phyloP scores from a whole-genome alignment of 2,113 vertebrate genomes.

The Nansenia antarctica region DNA sequence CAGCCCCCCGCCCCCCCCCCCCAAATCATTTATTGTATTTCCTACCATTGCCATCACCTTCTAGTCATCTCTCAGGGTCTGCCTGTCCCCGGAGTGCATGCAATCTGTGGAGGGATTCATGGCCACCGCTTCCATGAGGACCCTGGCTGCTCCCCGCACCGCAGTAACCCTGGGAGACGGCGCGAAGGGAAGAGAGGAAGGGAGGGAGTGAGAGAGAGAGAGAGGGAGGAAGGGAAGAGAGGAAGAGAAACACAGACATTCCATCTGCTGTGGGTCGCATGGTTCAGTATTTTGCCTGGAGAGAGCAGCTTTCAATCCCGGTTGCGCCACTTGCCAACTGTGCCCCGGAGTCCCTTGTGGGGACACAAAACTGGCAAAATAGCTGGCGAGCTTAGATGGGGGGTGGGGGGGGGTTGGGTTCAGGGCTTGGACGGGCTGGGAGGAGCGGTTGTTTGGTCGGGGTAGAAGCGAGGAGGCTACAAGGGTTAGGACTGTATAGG shows the following conservation, averaged over 20 bases:
- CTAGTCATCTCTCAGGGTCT: constrained; percentile 37
- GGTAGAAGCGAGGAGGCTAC: too few species aligned
- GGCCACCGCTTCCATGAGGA: constrained; percentile 50
- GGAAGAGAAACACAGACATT: constrained; percentile 68
- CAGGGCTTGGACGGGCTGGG: constrained; percentile 38
- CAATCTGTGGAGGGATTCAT: constrained; percentile 51
- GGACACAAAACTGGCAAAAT: constrained; percentile 51
- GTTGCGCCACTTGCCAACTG: constrained; percentile 74
- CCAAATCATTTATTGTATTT: neutral
- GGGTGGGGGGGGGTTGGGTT: constrained; percentile 29
- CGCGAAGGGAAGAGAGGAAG: neutral
- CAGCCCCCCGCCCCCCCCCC: neutral
- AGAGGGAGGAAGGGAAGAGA: constrained; percentile 26
- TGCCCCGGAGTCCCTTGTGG: constrained; percentile 67
- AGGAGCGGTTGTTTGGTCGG: constrained; percentile 18
- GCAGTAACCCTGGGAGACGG: constrained; percentile 35
- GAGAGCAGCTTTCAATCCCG: constrained; percentile 76
- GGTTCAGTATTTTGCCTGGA: constrained; percentile 72
- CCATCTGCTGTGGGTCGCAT: constrained; percentile 78
- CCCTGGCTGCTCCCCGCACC: constrained; percentile 31
- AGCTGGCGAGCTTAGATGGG: constrained; percentile 48
- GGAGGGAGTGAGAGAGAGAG: too few species aligned
- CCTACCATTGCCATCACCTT: too few species aligned
- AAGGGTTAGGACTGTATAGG: too few species aligned
- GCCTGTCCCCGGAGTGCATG: constrained; percentile 43